Base-by-base conservation (phyloP, 2,113 vertebrate genomes). In the Antigone vipio region DNA sequence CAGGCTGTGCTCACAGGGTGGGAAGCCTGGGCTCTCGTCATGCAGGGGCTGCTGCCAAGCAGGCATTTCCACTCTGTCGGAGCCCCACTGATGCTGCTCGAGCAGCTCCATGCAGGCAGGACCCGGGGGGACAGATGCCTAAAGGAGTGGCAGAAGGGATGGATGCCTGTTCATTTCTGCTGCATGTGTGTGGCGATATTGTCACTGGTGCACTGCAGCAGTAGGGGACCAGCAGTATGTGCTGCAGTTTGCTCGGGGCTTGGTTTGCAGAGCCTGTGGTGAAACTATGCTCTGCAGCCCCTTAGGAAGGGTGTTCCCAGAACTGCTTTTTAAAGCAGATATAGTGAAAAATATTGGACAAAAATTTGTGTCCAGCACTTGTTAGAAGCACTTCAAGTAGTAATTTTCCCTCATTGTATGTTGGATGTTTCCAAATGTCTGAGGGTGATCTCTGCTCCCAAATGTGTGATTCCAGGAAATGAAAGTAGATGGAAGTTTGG, bases 101-200 rank as follows among this genome's bases (percentile, higher is more conserved):
- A 60, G 64, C 76, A 56, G 58, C 44, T 69, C 55, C 4, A 3
- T 2, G 20, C 30, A 22, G 55, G 18, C 3, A 58, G 42, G 27
- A 21, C 10, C 5, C 1, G 0, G 34, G 40, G 49, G 62, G n/a
- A 26, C 32, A 18, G 35, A 29, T 11, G 35, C 22, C 66, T 23
- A 1, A 22, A 63, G 62, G 58, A 64, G n/a, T 0, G 22, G 60
- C 60, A 78, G 66, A 35, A 59, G 58, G 59, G 63, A 30, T 53
- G 50, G 45, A 7, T 0, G 2, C 26, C 47, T 47, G 6, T 27
- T 42, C 5, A 0, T 67, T 73, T 53, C 30, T 80, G 32, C 17
- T 42, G 53, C 30, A 4, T 1, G 1, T 9, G 26, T 18, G 35
- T 10, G 86, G 64, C 0, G 1, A 2, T 49, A 3, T 21, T 49